A percentile compares a stretch with the other conserved stretches of the same genome.
Conservation (phyloP, 2,888 invertebrate species). For the Neoitamus cyanurus region DNA sequence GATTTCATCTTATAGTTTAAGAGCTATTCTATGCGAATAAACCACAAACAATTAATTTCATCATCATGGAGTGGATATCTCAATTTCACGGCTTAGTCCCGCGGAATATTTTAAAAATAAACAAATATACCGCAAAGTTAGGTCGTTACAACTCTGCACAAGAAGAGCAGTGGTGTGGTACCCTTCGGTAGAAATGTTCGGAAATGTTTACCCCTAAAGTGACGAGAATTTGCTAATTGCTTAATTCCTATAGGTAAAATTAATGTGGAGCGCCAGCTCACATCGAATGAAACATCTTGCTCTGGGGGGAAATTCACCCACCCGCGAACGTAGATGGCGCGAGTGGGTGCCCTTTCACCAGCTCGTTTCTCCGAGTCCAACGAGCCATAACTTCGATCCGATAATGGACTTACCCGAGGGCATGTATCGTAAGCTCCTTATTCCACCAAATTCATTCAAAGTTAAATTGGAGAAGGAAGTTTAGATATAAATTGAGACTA, state of each 20-base stretch:
- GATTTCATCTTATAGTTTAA: no score
- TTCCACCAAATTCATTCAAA: slow-evolving; percentile 36
- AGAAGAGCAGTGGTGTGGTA: no score
- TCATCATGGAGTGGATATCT: no score
- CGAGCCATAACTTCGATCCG: slow-evolving; percentile 30
- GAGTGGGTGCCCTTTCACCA: neutral
- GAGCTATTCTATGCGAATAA: no score
- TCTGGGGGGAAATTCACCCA: neutral
- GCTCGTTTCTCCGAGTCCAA: neutral
- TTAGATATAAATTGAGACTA: slow-evolving; percentile 36
- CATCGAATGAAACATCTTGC: neutral
- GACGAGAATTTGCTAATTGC: neutral
- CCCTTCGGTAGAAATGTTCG: neutral
- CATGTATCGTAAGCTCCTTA: slow-evolving; percentile 36
- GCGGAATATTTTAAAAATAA: no score
- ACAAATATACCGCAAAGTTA: no score
- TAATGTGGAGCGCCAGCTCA: neutral
- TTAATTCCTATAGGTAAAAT: neutral
- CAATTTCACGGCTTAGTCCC: no score
- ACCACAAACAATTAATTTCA: no score
- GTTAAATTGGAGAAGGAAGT: slow-evolving; percentile 36
- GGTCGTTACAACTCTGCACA: no score
- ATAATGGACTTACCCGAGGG: slow-evolving; percentile 14
- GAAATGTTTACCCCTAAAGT: neutral
- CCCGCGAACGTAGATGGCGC: neutral